Base-by-base conservation (phyloP, 2,113 vertebrate genomes). In the Paralichthys olivaceus region DNA sequence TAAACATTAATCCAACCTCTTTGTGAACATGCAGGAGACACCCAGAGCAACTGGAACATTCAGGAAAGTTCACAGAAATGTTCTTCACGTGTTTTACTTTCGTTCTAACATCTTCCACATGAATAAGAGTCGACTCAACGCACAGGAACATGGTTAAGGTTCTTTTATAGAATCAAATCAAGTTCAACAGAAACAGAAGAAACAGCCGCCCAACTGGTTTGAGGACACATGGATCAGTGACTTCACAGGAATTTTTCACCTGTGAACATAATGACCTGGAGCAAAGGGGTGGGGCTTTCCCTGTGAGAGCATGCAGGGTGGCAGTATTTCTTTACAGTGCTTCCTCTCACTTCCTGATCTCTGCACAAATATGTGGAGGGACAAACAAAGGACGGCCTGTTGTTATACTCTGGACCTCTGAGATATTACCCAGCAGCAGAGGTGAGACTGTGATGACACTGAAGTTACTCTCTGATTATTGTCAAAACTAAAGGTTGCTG, bases 321-420 rank as follows among this genome's bases (percentile, higher is more conserved):
- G 86, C 70, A 80, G 75, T 6, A 81, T 32, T 60, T 45, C 81
- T 74, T 20, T 58, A 32, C 65, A 45, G 17, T 72, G 71, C 28
- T 57, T 72, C n/a, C 59, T 75, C 58, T 72, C 72, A 87, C 84
- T 91, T 92, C 90, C 89, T 90, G 87, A 82, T 85, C 45, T 66
- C 43, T 69, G 64, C 7, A 26, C 62, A 83, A 78, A 84, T 83
- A 86, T 89, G 81, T 84, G 75, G 47, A 65, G 65, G 15, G 29
- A 72, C 69, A 81, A 70, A 71, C 75, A 54, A 5, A 49, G 37
- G 28, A 66, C 13, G 45, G 22, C 19, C 7, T 57, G 25, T 26
- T 25, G 60, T 2, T 15, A 49, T 47, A 43, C 40, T 58, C 43
- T 53, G 75, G 71, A 83, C 1, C 51, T 77, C 29, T 86, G 75